These are phyloP conservation scores for Neodiprion virginianus DNA, from an alignment of 1,140 invertebrate genomes.

Conservation along the genomic window DNA sequence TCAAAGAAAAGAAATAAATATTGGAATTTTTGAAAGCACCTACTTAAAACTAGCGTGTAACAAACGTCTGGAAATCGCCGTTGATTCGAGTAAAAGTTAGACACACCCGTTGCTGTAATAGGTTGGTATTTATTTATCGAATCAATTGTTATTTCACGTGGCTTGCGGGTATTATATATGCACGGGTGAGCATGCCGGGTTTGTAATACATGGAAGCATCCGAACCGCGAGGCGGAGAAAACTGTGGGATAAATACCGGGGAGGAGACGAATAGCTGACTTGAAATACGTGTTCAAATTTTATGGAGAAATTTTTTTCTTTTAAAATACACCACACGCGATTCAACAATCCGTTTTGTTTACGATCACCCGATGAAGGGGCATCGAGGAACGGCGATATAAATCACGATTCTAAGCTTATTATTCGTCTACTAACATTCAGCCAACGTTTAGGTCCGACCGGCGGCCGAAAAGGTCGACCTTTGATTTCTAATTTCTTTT, in stretches of 20 bases:
- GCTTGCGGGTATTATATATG: neutral
- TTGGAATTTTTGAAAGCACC: too few species aligned
- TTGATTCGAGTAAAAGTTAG: neutral
- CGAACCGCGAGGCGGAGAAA: too few species aligned
- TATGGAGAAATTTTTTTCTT: neutral
- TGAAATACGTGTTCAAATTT: too few species aligned
- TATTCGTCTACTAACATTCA: neutral
- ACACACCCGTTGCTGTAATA: neutral
- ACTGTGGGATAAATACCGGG: too few species aligned
- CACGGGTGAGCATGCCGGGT: too few species aligned
- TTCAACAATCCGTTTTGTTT: neutral
- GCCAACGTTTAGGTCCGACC: neutral
- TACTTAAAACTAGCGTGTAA: neutral
- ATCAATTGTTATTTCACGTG: neutral
- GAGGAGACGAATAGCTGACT: too few species aligned
- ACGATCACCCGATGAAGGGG: neutral
- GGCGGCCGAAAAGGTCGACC: neutral
- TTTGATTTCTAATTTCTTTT: conserved; percentile 4
- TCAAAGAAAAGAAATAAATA: too few species aligned
- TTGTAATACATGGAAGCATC: too few species aligned
- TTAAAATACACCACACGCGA: neutral
- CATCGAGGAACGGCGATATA: neutral
- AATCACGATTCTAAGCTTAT: neutral
- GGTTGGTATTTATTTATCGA: neutral
- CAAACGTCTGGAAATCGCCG: neutral